Evolutionary conservation across 2,888 invertebrate genomes (phyloP), one percentile per base, ranked within the genome.

Genomic region (Cheiracanthium punctorium): DNA sequence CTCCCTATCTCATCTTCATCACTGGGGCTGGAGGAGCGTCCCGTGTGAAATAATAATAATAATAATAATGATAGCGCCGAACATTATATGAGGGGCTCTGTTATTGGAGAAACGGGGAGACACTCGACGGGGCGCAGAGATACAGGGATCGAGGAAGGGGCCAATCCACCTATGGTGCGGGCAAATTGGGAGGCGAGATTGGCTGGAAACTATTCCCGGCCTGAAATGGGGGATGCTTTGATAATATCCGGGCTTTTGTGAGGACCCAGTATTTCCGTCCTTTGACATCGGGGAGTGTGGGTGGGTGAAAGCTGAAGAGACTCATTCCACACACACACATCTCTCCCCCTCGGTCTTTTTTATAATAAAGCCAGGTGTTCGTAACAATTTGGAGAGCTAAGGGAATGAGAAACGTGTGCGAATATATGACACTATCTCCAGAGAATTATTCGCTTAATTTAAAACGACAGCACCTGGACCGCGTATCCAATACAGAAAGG

Each of bases 171-270:
- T 79, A 74, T 70, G 58, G 74, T 79, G 58, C 73, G 79, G 79
- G 79, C 52, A 80, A 85, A 85, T 79, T 37, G 73, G 79, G 84
- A 70, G 74, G 79, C 70, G 79, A 79, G 79, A 85, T 85, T 85
- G 84, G 84, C 74, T 85, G 79, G 79, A 85, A 85, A 85, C 74
- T 1, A 5, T 24, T 20, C 24, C 24, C 20, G 5, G 4, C 5
- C 5, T 12, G 58, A 24, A 58, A 58, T 58, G 24, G 58, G 58
- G 58, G 58, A 24, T 24, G 58, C 58, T 58, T 58, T 58, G 4
- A 24, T 58, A 58, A 58, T 58, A 58, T 58, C 58, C 24, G 58
- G 58, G 24, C 58, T 24, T 58, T 58, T 58, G 58, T 58, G 24
- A 5, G 5, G 58, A 24, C n/a, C 43, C 43, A 17, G 58, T 5